These are phyloP conservation scores for Drosophila niveifrons DNA, from an alignment of 2,888 invertebrate genomes.

Conservation along the genomic window DNA sequence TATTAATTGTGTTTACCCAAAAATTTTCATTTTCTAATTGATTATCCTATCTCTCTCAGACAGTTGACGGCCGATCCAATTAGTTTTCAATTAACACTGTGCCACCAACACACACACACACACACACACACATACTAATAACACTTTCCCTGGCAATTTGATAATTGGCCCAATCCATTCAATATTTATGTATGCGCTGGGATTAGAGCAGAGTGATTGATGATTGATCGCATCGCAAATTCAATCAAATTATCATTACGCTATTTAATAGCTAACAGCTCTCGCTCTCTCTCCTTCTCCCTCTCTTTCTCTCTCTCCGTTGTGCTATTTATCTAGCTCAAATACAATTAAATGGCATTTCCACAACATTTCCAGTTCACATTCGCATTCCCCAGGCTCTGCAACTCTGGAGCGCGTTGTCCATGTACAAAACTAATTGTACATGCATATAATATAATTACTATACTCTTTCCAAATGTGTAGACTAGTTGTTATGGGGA, in stretches of 20 bases:
- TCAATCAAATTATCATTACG: slow-evolving; percentile 16
- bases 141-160: slow-evolving; percentile 24
- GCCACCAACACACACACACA: neutral
- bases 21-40: slow-evolving; percentile 58
- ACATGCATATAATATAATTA: neutral
- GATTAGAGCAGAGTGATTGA: slow-evolving; percentile 2
- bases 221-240: slow-evolving; percentile 28
- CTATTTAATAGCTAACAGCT: neutral
- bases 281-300: neutral
- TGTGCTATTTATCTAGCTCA: neutral
- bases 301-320: no score
- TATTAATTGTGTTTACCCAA: slow-evolving; percentile 59
- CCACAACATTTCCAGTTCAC: slow-evolving; percentile 2
- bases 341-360: slow-evolving; percentile 12
- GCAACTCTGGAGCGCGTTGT: neutral
- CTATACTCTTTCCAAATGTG: neutral
- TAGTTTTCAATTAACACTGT: slow-evolving; percentile 45
- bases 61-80: slow-evolving; percentile 23
- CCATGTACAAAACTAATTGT: neutral
- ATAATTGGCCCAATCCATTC: slow-evolving; percentile 20
- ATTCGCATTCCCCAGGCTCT: slow-evolving; percentile 2
- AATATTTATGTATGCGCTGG: slow-evolving; percentile 34
- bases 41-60: slow-evolving; percentile 14
- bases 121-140: neutral
- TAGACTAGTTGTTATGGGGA: neutral